Evolutionary conservation across 2,888 invertebrate species (phyloP).

Genomic region (Amblyjoppa fuscipennis): DNA sequence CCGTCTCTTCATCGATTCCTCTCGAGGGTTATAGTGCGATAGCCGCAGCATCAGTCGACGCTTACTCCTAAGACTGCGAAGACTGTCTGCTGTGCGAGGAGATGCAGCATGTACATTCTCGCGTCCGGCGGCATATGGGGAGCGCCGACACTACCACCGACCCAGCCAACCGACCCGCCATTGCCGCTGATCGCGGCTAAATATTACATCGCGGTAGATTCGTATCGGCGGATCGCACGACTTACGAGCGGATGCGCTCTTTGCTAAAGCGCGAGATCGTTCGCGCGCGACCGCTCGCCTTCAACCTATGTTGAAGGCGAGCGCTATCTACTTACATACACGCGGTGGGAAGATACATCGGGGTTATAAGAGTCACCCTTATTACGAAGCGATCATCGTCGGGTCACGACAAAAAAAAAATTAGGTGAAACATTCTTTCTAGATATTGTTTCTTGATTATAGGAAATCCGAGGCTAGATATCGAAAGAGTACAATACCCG

Average conservation of each 20-base stretch:
- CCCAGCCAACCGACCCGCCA: slow-evolving; percentile 52
- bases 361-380: slow-evolving; percentile 15
- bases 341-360: background rate
- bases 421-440: background rate
- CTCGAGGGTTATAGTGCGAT: slow-evolving; percentile 35
- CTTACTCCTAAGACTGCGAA: slow-evolving; percentile 25
- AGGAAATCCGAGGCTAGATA: background rate
- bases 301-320: slow-evolving; percentile 23
- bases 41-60: slow-evolving; percentile 36
- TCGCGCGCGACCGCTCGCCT: slow-evolving; percentile 38
- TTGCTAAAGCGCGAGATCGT: slow-evolving; percentile 52
- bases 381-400: background rate
- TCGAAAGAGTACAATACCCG: background rate
- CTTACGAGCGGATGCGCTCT: slow-evolving; percentile 70
- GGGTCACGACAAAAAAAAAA: background rate
- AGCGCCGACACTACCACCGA: slow-evolving; percentile 69
- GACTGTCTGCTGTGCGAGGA: slow-evolving; percentile 14
- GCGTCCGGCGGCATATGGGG: slow-evolving; percentile 75
- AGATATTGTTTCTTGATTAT: too few species aligned
- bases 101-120: slow-evolving; percentile 69
- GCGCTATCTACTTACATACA: slow-evolving; percentile 5
- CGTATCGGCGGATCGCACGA: slow-evolving; percentile 74
- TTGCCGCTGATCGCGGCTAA: slow-evolving; percentile 71
- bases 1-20: background rate
- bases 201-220: slow-evolving; percentile 78